Evolutionary conservation across 2,888 invertebrate genomes (phyloP), one percentile per base, ranked within the genome.

Genomic region (Xestia xanthographa): DNA sequence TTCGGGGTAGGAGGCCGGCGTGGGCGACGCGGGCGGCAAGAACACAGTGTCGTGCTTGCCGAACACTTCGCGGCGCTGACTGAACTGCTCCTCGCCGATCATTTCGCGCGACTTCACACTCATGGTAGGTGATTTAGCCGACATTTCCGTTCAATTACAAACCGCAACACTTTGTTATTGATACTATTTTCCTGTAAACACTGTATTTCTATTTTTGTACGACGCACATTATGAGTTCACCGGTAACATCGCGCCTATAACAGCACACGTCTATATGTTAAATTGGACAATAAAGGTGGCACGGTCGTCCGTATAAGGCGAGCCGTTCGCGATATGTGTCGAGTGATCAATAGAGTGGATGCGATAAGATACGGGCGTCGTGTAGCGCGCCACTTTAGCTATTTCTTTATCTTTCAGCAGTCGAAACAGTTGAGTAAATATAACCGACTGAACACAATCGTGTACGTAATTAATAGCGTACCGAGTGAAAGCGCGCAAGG

Each of bases 341-440:
- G 93, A 94, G 92, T 95, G 96, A 96, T 96, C 95, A 95, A 95
- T 95, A 94, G 94, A 95, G 93, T 93, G 93, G 92, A 87, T 87
- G 91, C 92, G 96, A 96, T 96, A 96, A 96, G 96, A 96, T 96
- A 96, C 92, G 92, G 84, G 88, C 93, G 93, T 91, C 92, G 92
- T 92, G 92, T 92, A 93, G 92, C 93, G 93, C 92, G 91, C 91
- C 92, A 93, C 93, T 94, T 92, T 92, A 90, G 91, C 91, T 91
- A 92, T 93, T 95, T 95, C 96, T 96, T 95, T 96, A 96, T 96
- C 96, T 95, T 94, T 93, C 90, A 93, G 93, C 93, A 93, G 92
- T 93, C 93, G 94, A 94, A 95, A 93, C 96, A 96, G 94, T 96
- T 96, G 96, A 94, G 93, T 94, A 96, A 96, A 96, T 95, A 96